A percentile compares a stretch with the other conserved stretches of the same genome.
phyloP scores from a whole-genome alignment of 2,888 invertebrate genomes.

The Dryobotodes eremita region DNA sequence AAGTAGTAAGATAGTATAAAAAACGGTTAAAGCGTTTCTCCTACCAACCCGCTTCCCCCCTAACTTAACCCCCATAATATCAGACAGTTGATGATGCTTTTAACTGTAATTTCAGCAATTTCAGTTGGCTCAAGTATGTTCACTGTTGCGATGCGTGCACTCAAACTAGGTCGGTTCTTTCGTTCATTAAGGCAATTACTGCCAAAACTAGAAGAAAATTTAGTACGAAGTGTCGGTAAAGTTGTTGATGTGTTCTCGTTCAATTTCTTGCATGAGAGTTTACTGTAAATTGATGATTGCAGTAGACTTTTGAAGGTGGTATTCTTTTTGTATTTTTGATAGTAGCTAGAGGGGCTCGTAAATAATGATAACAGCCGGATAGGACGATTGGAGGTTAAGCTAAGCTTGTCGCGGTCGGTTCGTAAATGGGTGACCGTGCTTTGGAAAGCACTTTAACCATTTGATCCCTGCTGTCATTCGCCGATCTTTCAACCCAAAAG shows the following conservation, averaged over 20 bases:
- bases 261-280: constrained; percentile 43
- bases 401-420: no score
- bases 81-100: constrained; percentile 77
- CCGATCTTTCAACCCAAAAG: background rate
- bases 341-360: background rate
- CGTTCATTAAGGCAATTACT: constrained; percentile 64
- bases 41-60: constrained; percentile 17
- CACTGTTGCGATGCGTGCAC: constrained; percentile 65
- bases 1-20: background rate
- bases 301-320: background rate
- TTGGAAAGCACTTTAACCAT: background rate
- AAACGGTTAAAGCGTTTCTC: background rate
- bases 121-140: constrained; percentile 72
- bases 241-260: constrained; percentile 26
- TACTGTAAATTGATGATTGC: background rate
- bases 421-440: background rate
- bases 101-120: constrained; percentile 82
- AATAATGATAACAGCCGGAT: no score
- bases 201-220: constrained; percentile 37
- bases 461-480: background rate
- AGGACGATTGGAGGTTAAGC: no score
- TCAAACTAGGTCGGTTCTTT: constrained; percentile 66
- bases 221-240: constrained; percentile 33
- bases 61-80: constrained; percentile 40
- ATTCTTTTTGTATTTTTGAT: background rate